Conservation (phyloP, 1,140 invertebrate genomes). For the Mycetomoellerius zeteki region DNA sequence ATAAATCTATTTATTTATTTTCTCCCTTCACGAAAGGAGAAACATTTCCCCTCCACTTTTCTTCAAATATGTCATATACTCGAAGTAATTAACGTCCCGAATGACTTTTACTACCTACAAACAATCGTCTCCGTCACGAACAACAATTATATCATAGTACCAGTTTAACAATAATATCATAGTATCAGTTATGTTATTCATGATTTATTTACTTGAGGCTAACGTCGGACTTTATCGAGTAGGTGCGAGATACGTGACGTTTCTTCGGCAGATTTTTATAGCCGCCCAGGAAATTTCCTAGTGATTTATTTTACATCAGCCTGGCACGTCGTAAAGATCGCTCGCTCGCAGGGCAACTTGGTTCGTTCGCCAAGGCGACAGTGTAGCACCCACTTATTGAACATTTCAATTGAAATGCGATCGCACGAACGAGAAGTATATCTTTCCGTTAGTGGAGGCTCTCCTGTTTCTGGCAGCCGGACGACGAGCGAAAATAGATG, state of each 20-base stretch:
- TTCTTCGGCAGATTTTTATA: constrained; percentile 53
- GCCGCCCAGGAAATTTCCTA: constrained; percentile 47
- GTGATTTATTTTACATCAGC: constrained; percentile 72
- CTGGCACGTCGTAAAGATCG: constrained; percentile 62
- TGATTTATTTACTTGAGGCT: constrained; percentile 54
- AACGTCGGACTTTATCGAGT: constrained; percentile 46
- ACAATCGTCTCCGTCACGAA: neutral
- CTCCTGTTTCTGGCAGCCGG: constrained; percentile 50
- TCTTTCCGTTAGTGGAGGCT: constrained; percentile 28
- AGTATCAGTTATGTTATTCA: neutral
- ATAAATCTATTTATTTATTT: neutral
- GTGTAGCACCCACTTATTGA: constrained; percentile 46
- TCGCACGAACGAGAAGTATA: constrained; percentile 67
- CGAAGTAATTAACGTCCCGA: neutral
- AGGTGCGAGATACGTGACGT: constrained; percentile 50
- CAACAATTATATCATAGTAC: constrained; percentile 18
- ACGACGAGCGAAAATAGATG: constrained; percentile 61
- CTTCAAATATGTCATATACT: neutral
- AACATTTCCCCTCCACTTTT: neutral
- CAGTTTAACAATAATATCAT: constrained; percentile 34
- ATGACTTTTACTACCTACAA: neutral
- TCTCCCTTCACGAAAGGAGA: neutral
- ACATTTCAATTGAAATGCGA: constrained; percentile 72
- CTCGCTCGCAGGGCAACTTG: constrained; percentile 5
- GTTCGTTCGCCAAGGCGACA: constrained; percentile 37